Conservation (phyloP, 2,888 invertebrate species). For the Anoplius nigerrimus region DNA sequence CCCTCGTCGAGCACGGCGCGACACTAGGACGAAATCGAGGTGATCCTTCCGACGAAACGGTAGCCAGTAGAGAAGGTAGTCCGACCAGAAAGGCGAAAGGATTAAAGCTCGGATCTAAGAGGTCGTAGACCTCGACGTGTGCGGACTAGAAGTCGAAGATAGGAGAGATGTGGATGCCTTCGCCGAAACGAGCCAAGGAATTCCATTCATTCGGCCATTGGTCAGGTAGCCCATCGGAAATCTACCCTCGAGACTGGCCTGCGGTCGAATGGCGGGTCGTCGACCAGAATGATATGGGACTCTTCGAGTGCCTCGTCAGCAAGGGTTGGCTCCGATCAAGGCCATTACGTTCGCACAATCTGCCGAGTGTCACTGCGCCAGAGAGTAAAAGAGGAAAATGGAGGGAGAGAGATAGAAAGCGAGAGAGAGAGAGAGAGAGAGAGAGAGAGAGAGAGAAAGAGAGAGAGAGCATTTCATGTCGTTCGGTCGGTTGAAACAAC, state of each 20-base stretch:
- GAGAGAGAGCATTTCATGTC: slow-evolving; percentile 27
- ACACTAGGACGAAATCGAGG: too few relatives aligned
- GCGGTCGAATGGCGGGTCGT: slow-evolving; percentile 47
- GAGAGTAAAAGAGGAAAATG: background rate
- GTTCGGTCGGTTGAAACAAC: too few relatives aligned
- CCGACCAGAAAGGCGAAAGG: background rate
- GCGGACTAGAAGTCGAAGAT: slow-evolving; percentile 29
- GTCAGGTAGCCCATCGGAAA: slow-evolving; percentile 55
- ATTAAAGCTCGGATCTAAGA: slow-evolving; percentile 20
- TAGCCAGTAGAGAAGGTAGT: too few relatives aligned
- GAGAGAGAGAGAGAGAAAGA: slow-evolving; percentile 14
- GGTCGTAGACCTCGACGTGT: slow-evolving; percentile 3
- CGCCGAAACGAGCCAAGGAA: slow-evolving; percentile 47
- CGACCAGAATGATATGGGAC: slow-evolving; percentile 47
- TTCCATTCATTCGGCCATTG: slow-evolving; percentile 59
- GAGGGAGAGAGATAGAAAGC: background rate
- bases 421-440: background rate
- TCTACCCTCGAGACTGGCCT: slow-evolving; percentile 43
- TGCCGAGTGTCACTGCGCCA: background rate
- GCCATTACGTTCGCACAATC: background rate
- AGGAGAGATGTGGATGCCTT: slow-evolving; percentile 31
- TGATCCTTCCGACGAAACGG: too few relatives aligned
- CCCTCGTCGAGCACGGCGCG: too few relatives aligned
- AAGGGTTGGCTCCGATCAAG: slow-evolving; percentile 16
- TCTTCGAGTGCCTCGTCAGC: slow-evolving; percentile 41